phyloP scores from a whole-genome alignment of 2,888 invertebrate genomes.

The Leptinotarsa rubiginosa region DNA sequence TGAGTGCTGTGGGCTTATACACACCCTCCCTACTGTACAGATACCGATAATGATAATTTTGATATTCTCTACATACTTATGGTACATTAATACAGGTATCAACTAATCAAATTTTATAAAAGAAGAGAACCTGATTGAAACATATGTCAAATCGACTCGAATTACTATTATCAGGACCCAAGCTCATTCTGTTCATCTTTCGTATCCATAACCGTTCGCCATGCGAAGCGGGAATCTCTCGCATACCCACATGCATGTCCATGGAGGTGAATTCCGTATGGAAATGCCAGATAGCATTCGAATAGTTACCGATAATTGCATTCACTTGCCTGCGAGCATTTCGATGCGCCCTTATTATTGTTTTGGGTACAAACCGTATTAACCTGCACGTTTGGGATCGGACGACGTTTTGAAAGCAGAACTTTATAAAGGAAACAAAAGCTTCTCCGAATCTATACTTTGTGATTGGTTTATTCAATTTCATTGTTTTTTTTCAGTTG shows the following conservation, averaged over 20 bases:
- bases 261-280: slow-evolving; percentile 30
- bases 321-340: slow-evolving; percentile 35
- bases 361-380: slow-evolving; percentile 4
- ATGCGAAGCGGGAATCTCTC: slow-evolving; percentile 12
- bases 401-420: background rate
- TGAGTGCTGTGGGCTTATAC: too few relatives aligned
- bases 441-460: background rate
- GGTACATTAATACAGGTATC: too few relatives aligned
- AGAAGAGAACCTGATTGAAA: too few relatives aligned
- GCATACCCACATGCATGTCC: slow-evolving; percentile 22
- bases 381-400: slow-evolving; percentile 12
- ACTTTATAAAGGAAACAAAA: background rate
- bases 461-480: background rate
- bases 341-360: slow-evolving; percentile 34
- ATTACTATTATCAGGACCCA: background rate
- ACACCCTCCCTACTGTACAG: too few relatives aligned
- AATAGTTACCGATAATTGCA: slow-evolving; percentile 38
- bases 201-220: background rate
- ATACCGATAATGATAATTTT: too few relatives aligned
- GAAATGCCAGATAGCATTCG: slow-evolving; percentile 35
- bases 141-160: too few relatives aligned
- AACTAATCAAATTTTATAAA: too few relatives aligned
- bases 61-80: too few relatives aligned
- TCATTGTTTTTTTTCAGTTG: background rate
- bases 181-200: background rate